A percentile compares a stretch with the other conserved stretches of the same genome.
These are phyloP conservation scores for Otolemur crassicaudatus DNA, from an alignment of 2,797 vertebrate genomes.

Conservation along the genomic window DNA sequence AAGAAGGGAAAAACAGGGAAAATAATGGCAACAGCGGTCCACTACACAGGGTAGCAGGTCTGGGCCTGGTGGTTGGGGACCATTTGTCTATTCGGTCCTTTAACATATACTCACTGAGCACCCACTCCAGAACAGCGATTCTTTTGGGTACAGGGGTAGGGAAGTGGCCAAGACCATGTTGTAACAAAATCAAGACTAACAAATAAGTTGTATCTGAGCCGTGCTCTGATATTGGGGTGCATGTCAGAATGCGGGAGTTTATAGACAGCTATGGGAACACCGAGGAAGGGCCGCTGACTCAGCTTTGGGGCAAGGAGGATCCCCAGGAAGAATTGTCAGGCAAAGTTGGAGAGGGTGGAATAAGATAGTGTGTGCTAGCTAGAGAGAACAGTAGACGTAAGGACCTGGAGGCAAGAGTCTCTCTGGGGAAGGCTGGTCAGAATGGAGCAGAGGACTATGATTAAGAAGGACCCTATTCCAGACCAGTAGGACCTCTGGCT, in stretches of 20 bases:
- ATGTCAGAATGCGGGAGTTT: accelerated
- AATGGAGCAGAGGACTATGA: neutral
- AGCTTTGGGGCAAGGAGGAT: neutral
- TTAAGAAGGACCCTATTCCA: neutral
- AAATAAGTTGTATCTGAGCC: neutral
- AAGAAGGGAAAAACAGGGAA: too few relatives aligned
- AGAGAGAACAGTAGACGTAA: neutral
- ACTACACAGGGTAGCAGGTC: neutral
- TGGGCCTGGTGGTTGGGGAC: neutral
- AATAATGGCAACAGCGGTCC: neutral
- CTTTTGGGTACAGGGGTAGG: neutral
- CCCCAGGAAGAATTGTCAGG: neutral
- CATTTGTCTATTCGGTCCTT: neutral
- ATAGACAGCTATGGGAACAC: neutral
- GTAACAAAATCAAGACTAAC: neutral
- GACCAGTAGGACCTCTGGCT: neutral
- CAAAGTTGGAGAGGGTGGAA: neutral
- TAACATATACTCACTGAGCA: neutral
- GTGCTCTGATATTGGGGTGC: neutral
- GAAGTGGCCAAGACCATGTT: neutral
- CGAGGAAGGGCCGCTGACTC: neutral
- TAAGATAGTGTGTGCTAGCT: neutral
- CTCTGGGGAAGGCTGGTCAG: neutral
- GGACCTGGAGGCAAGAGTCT: neutral
- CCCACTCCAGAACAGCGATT: neutral